A percentile compares a stretch with the other conserved stretches of the same genome.
phyloP scores from a whole-genome alignment of 2,113 vertebrate species.

The Romanogobio albipinnatus region DNA sequence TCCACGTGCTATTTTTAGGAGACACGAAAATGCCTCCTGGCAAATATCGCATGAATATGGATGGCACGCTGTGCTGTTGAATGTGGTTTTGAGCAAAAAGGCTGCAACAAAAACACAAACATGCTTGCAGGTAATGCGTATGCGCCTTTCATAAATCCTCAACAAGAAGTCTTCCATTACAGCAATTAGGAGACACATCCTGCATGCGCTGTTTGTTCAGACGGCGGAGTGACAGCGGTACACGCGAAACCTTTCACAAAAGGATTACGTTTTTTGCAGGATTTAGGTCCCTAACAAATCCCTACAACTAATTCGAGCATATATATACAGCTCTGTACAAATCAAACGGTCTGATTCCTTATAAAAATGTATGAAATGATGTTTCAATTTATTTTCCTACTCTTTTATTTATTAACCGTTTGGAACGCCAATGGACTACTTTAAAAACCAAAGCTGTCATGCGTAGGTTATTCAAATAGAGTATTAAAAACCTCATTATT shows the following conservation, averaged over 20 bases:
- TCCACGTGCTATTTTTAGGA: slow-evolving; percentile 81
- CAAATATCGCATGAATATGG: slow-evolving; percentile 82
- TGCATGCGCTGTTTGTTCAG: not conserved
- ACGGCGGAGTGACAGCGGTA: slow-evolving; percentile 24
- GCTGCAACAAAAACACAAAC: slow-evolving; percentile 62
- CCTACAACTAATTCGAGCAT: slow-evolving; percentile 17
- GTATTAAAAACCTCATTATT: slow-evolving; percentile 41
- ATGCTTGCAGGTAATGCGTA: slow-evolving; percentile 61
- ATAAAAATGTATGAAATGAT: slow-evolving; percentile 1
- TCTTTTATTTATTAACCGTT: slow-evolving; percentile 19
- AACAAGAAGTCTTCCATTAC: slow-evolving; percentile 42
- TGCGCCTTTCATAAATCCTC: slow-evolving; percentile 39
- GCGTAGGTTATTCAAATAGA: slow-evolving; percentile 20
- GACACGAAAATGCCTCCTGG: slow-evolving; percentile 78
- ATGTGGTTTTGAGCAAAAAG: slow-evolving; percentile 68
- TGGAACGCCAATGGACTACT: not conserved
- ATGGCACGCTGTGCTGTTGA: slow-evolving; percentile 73
- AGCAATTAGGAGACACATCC: slow-evolving; percentile 39
- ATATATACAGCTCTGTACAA: not conserved
- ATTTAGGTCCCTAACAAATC: slow-evolving; percentile 37
- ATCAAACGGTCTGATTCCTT: not conserved
- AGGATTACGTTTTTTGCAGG: slow-evolving; percentile 28
- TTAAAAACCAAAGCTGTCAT: slow-evolving; percentile 12
- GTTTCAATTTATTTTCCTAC: not conserved
- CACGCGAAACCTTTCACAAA: not conserved